Conservation (phyloP, 2,113 vertebrate species). For the Tupaia tana region DNA sequence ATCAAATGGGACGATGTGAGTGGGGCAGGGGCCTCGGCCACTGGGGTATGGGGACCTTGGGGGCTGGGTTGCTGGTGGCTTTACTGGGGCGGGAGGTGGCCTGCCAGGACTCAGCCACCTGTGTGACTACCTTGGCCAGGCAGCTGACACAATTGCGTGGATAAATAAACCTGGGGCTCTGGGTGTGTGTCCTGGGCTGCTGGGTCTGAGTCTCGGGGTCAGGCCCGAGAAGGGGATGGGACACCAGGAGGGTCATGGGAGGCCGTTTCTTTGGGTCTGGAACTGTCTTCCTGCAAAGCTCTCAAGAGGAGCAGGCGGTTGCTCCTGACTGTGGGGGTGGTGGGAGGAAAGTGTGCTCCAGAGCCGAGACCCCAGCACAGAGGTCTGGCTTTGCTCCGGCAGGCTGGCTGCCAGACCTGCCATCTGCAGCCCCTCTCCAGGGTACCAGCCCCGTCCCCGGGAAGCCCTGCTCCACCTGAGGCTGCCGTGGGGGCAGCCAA, state of each 20-base stretch:
- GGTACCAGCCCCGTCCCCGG: not conserved
- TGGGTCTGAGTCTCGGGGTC: not conserved
- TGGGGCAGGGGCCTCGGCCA: constrained; percentile 58
- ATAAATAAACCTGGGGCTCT: constrained; percentile 60
- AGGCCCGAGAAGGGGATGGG: not conserved
- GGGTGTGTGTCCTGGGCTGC: not conserved
- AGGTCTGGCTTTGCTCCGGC: not conserved
- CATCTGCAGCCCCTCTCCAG: not conserved
- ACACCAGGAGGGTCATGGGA: not conserved
- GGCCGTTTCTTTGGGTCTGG: not conserved
- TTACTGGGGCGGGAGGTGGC: too few relatives aligned
- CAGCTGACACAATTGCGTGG: not conserved
- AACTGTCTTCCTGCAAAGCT: not conserved
- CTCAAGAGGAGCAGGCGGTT: not conserved
- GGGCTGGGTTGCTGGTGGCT: too few relatives aligned
- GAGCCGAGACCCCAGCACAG: not conserved
- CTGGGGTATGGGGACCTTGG: not conserved
- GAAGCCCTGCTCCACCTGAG: not conserved
- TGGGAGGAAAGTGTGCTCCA: not conserved
- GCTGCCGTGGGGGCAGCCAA: not conserved
- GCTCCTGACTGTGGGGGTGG: not conserved
- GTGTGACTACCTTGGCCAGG: not conserved
- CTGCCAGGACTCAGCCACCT: not conserved
- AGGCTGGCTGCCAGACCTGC: not conserved
- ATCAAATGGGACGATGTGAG: constrained; percentile 98